Base-by-base conservation (phyloP, 2,113 vertebrate species). In the Hemiscyllium ocellatum region DNA sequence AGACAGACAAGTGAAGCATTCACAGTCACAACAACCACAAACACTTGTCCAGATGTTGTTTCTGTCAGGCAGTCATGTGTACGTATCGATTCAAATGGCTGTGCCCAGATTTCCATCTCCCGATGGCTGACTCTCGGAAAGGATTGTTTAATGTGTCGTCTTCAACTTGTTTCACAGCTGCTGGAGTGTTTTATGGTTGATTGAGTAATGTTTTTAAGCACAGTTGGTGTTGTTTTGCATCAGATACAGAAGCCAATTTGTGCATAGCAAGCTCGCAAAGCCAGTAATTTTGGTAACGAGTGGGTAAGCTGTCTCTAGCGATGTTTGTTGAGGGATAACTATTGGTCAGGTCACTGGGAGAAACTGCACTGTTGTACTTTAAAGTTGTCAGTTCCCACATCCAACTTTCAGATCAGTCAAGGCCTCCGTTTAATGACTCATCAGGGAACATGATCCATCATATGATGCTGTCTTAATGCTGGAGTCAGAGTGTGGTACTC, bases 21-120 rank as follows among this genome's bases (percentile, higher is more conserved):
- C 50, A 56, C 50, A 89, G 86, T 89, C 12, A 52, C 86, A 56
- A 50, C 85, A 26, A 3, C 8, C 26, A 89, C 12, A 29, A 89
- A 89, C 50, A 89, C 86, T 56, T 61, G 86, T 89, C 50, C 86
- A 89, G 86, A 89, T 61, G 86, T 56, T 89, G 26, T 26, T 50
- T 22, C 50, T 89, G 50, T 33, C 50, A 33, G 24, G 22, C 85
- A 87, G 85, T 24, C 85, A 56, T 50, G 2, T 89, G 52, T 52
- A 22, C 17, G 52, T 29, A 61, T 89, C 29, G 52, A 89, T 89
- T 15, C 4, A 2, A 87, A 10, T 52, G 85, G 2, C 22, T 86
- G 83, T 5, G 42, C 12, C 47, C 83, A 26, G 50, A 13, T 52
- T 89, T 13, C 50, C 15, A 61, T 61, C 47, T 56, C 52, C 12